These are phyloP conservation scores for Paraplagusia blochii DNA, from an alignment of 2,113 vertebrate species.

Conservation along the genomic window DNA sequence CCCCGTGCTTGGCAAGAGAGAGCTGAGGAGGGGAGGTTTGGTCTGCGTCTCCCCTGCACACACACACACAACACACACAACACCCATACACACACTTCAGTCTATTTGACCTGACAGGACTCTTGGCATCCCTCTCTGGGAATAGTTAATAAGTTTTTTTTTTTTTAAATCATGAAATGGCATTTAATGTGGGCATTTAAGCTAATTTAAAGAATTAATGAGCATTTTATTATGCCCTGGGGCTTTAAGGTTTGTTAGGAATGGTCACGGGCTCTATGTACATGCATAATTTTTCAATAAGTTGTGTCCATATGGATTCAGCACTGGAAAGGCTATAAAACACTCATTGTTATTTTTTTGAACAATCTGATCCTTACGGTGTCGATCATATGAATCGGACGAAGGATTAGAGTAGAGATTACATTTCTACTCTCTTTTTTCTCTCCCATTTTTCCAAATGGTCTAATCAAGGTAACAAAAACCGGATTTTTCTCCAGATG, in stretches of 20 bases:
- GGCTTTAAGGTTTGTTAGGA: slow-evolving; percentile 42
- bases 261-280: slow-evolving; percentile 49
- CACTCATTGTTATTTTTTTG: slow-evolving; percentile 40
- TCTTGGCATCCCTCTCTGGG: slow-evolving; percentile 54
- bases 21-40: slow-evolving; percentile 60
- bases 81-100: slow-evolving; percentile 17
- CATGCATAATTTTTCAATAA: slow-evolving; percentile 58
- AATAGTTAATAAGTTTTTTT: slow-evolving; percentile 70
- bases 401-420: no score
- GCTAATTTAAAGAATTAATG: slow-evolving; percentile 73
- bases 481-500: neutral
- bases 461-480: slow-evolving; percentile 8
- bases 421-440: slow-evolving; percentile 11
- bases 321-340: slow-evolving; percentile 41
- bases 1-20: slow-evolving; percentile 56
- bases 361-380: slow-evolving; percentile 25
- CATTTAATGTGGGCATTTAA: slow-evolving; percentile 71
- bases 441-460: neutral
- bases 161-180: slow-evolving; percentile 64
- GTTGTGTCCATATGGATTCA: slow-evolving; percentile 63
- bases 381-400: no score
- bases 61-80: slow-evolving; percentile 17
- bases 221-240: slow-evolving; percentile 65
- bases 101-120: slow-evolving; percentile 62
- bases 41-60: slow-evolving; percentile 48